phyloP scores from a whole-genome alignment of 2,888 invertebrate species.

The Scaptomyza caliginosa region DNA sequence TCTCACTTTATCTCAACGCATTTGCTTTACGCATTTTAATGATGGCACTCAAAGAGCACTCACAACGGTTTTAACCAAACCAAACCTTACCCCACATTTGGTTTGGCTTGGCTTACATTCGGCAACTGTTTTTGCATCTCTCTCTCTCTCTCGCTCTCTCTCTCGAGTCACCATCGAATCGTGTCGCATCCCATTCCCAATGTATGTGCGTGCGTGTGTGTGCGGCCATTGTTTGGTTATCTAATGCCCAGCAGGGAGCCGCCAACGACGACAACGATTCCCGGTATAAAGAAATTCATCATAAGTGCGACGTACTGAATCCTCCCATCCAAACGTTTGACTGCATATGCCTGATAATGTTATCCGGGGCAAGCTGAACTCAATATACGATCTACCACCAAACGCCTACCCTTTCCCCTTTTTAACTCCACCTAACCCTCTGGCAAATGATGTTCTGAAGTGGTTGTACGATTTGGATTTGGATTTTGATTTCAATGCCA shows the following conservation, averaged over 20 bases:
- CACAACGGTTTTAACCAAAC: slow-evolving; percentile 1
- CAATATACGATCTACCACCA: slow-evolving; percentile 10
- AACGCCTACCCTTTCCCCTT: background rate
- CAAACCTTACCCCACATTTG: background rate
- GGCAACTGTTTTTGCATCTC: slow-evolving; percentile 40
- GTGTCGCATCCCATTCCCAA: slow-evolving; percentile 5
- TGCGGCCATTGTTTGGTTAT: slow-evolving; percentile 68
- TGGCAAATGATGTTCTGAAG: slow-evolving; percentile 56
- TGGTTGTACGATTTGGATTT: slow-evolving; percentile 74
- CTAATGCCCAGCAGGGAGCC: slow-evolving; percentile 58
- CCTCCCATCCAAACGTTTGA: slow-evolving; percentile 14
- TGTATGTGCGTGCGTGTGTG: slow-evolving; percentile 11
- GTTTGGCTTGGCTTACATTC: slow-evolving; percentile 32
- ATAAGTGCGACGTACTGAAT: slow-evolving; percentile 57
- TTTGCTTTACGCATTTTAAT: slow-evolving; percentile 29
- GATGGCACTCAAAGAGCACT: slow-evolving; percentile 36
- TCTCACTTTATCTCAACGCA: background rate
- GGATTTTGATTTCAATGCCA: slow-evolving; percentile 79
- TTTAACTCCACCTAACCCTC: background rate
- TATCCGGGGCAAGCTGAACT: slow-evolving; percentile 20
- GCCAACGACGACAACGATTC: slow-evolving; percentile 12
- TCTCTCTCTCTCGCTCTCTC: no score
- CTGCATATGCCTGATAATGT: slow-evolving; percentile 69
- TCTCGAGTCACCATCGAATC: slow-evolving; percentile 6
- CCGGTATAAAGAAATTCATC: slow-evolving; percentile 51